Conservation (phyloP, 2,888 invertebrate species). For the Endomychus coccineus region DNA sequence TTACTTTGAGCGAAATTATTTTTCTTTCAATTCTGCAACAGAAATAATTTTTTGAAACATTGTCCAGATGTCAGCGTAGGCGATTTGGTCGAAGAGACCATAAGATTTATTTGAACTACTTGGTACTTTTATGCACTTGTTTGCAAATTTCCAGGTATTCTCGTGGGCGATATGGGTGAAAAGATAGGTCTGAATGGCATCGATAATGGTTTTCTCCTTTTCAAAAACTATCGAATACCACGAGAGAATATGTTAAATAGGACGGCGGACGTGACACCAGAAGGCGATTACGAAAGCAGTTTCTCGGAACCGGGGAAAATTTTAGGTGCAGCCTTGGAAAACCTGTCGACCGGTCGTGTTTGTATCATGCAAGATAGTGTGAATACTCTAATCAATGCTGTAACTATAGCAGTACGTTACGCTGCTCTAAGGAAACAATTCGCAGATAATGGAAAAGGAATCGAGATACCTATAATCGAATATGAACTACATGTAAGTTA, state of each 20-base stretch:
- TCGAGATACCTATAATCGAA: constrained; percentile 71
- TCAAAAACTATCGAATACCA: constrained; percentile 81
- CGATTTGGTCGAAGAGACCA: too few species aligned
- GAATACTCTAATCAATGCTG: constrained; percentile 61
- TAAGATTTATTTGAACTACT: too few species aligned
- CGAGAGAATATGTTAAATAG: constrained; percentile 77
- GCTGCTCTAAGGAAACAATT: constrained; percentile 75
- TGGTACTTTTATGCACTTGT: too few species aligned
- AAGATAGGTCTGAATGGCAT: constrained; percentile 87
- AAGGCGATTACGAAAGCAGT: constrained; percentile 83
- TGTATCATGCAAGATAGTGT: constrained; percentile 63
- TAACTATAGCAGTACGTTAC: constrained; percentile 72
- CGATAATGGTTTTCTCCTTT: constrained; percentile 90
- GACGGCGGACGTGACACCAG: constrained; percentile 81
- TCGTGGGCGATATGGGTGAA: constrained; percentile 88
- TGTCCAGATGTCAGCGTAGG: too few species aligned
- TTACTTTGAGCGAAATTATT: too few species aligned
- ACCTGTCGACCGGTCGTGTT: constrained; percentile 76
- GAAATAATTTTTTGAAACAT: too few species aligned
- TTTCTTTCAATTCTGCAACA: too few species aligned
- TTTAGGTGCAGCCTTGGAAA: constrained; percentile 78
- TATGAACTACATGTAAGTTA: constrained; percentile 70
- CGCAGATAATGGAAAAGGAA: constrained; percentile 44
- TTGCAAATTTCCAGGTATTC: too few species aligned
- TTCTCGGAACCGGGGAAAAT: constrained; percentile 82